A percentile compares a stretch with the other conserved stretches of the same genome.
Conservation (phyloP, 2,797 vertebrate genomes). For the Cossypha heuglini region DNA sequence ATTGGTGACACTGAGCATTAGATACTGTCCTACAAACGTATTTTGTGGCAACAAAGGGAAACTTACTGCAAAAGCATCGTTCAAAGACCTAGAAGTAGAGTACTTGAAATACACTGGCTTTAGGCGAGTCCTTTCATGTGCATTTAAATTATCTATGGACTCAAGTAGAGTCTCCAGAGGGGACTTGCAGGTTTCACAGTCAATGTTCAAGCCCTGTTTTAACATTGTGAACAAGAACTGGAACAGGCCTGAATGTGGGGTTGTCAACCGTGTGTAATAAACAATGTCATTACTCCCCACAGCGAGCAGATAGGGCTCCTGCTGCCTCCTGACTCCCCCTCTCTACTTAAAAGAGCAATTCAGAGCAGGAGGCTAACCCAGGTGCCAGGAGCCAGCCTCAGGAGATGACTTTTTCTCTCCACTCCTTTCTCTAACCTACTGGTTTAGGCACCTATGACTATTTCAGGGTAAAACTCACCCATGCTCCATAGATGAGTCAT, state of each 20-base stretch:
- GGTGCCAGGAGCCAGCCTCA: neutral
- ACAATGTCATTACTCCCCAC: slow-evolving; percentile 7
- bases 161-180: slow-evolving; percentile 12
- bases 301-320: neutral
- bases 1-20: neutral
- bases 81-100: neutral
- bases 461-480: neutral
- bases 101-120: slow-evolving; percentile 15
- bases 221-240: slow-evolving; percentile 5
- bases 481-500: neutral
- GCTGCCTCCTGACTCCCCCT: neutral
- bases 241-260: neutral
- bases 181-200: neutral
- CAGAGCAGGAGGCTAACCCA: neutral
- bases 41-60: neutral
- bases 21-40: neutral
- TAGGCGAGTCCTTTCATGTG: slow-evolving; percentile 41
- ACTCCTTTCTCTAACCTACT: neutral
- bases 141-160: slow-evolving; percentile 59
- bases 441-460: neutral
- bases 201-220: slow-evolving; percentile 4
- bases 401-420: neutral
- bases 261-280: slow-evolving; percentile 1
- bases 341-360: neutral
- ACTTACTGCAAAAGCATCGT: neutral